Conservation (phyloP, 2,797 vertebrate genomes). For the Syngnathus acus region DNA sequence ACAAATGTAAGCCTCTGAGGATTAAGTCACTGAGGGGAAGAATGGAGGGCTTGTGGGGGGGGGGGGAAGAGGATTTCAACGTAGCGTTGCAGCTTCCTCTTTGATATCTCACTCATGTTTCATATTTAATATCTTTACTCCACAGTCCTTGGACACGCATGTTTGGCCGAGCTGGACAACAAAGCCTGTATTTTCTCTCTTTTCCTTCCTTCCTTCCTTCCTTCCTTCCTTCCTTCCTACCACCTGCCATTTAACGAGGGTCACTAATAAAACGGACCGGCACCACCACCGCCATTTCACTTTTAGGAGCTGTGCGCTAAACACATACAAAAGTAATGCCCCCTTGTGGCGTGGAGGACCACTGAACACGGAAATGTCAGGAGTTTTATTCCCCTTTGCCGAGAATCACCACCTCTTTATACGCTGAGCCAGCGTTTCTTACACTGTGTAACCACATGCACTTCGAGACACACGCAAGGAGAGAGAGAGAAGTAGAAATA, state of each 20-base stretch:
- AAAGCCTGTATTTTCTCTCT: constrained; percentile 26
- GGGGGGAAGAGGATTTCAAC: constrained; percentile 48
- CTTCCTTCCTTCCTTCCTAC: not conserved
- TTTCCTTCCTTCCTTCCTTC: not conserved
- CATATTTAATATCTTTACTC: constrained; percentile 55
- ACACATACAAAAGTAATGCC: not conserved
- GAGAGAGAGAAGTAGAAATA: not conserved
- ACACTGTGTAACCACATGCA: not conserved
- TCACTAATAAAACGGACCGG: constrained; percentile 48
- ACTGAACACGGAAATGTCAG: not conserved
- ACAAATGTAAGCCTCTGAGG: constrained; percentile 56
- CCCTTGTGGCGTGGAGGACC: not conserved
- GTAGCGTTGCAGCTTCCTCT: constrained; percentile 40
- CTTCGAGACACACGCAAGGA: not conserved
- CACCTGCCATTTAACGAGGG: constrained; percentile 41
- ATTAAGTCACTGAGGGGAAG: constrained; percentile 56
- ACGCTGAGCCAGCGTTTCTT: not conserved
- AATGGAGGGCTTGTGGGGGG: constrained; percentile 18
- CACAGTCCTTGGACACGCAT: constrained; percentile 43
- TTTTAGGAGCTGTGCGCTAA: not conserved
- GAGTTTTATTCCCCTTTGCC: not conserved
- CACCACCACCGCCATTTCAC: constrained; percentile 23
- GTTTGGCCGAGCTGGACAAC: constrained; percentile 34
- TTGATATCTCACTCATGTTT: constrained; percentile 44
- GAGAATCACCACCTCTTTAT: not conserved